Evolutionary conservation across 2,888 invertebrate genomes (phyloP).

Genomic region (Parnassius mnemosyne): DNA sequence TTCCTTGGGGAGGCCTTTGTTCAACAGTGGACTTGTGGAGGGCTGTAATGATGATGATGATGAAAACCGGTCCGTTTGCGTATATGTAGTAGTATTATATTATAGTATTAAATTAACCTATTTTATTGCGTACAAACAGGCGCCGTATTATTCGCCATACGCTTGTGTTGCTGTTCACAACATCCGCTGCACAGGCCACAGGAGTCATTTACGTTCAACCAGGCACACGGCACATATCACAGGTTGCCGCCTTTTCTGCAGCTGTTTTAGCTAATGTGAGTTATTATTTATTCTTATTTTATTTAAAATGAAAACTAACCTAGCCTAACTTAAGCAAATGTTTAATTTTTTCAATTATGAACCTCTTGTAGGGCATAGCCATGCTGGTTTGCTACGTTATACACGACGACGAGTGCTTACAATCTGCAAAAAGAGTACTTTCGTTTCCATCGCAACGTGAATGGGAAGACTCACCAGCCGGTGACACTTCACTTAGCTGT

Average conservation of each 20-base stretch:
- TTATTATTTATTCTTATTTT: conserved; percentile 13
- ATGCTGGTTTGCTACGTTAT: conserved; percentile 82
- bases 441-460: conserved; percentile 59
- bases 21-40: too few relatives aligned
- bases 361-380: conserved; percentile 71
- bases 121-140: conserved; percentile 34
- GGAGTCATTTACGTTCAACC: conserved; percentile 70
- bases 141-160: conserved; percentile 60
- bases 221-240: conserved; percentile 48
- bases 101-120: too few relatives aligned
- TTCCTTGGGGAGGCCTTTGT: too few relatives aligned
- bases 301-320: neutral
- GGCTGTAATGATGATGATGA: too few relatives aligned
- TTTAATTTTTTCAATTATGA: too few relatives aligned
- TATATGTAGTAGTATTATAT: too few relatives aligned
- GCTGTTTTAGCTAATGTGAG: conserved; percentile 64
- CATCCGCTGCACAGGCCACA: conserved; percentile 60
- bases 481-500: conserved; percentile 83
- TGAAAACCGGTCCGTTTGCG: too few relatives aligned
- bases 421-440: conserved; percentile 59
- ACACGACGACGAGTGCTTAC: conserved; percentile 78
- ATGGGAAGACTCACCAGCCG: conserved; percentile 77
- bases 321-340: too few relatives aligned
- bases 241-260: conserved; percentile 54
- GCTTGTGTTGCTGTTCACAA: conserved; percentile 54